Evolutionary conservation across 2,888 invertebrate species (phyloP), one percentile per base, ranked within the genome.

Genomic region (Sinhomidia bicolor): DNA sequence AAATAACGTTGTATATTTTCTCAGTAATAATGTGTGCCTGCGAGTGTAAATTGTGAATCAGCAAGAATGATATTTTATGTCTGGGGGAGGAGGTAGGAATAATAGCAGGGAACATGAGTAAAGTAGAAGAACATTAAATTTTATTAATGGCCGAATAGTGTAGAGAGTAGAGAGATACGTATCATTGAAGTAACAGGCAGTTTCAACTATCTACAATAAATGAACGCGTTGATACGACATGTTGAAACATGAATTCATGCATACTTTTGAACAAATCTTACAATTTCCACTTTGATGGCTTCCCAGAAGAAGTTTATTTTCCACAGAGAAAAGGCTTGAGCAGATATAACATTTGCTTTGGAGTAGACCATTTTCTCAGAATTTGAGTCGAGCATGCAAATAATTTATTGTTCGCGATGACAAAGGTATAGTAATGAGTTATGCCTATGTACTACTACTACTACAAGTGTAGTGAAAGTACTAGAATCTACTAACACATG

Each of bases 241-340:
- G 7, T 5, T 62, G 60, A 14, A 14, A 12, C 68, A 41, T 71
- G 68, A 71, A 41, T 36, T 41, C 68, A 41, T 41, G 41, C 68
- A 71, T 71, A 71, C 68, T 76, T 76, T 17, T 26, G n/a, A 76
- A 76, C 51, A 51, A 47, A 76, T 76, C 76, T 51, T 47, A 10
- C 14, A 51, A 47, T 51, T 47, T 76, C 47, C 74, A 44, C 26
- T 74, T 47, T 20, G 20, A 68, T 41, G 36, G 23, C 17, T 74
- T 74, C 74, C n/a, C n/a, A n/a, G 4, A 2, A 47, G 74, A 74
- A 74, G 29, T 51, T 26, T 76, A 14, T 76, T 26, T 47, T 29
- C 20, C 14, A 26, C 26, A n/a, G 17, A 47, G n/a, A 26, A 14
- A 29, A 47, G 6, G 76, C 26, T 7, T 29, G 29, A 3, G 14